Percentiles rank a stretch among this genome's conserved stretches.
Conservation (phyloP, 2,113 vertebrate species). For the Mormyrus lacerda region DNA sequence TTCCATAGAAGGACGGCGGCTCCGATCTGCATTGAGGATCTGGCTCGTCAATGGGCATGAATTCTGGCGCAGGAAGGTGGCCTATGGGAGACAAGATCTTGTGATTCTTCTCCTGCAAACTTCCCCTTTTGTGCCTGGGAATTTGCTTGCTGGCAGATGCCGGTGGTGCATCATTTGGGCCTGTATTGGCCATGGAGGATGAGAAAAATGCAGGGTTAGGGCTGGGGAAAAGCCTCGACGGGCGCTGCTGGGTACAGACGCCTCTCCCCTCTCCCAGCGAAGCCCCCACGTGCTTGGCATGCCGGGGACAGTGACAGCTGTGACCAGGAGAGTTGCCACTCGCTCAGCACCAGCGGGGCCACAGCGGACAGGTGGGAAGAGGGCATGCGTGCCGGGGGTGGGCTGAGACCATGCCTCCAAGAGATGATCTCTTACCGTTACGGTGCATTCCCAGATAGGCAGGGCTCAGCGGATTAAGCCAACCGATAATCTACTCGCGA, state of each 20-base stretch:
- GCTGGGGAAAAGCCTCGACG: constrained; percentile 19
- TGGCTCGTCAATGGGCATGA: background rate
- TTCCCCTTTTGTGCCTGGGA: background rate
- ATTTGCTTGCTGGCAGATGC: constrained; percentile 39
- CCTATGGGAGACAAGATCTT: background rate
- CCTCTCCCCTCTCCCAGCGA: constrained; percentile 30
- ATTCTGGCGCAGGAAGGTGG: constrained; percentile 24
- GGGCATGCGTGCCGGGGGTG: background rate
- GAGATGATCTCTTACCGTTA: constrained; percentile 37
- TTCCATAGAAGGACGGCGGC: constrained; percentile 23
- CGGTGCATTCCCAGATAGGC: constrained; percentile 43
- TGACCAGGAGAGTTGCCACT: constrained; percentile 31
- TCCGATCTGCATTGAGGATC: background rate
- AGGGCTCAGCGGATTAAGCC: constrained; percentile 32
- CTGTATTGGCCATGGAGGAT: background rate
- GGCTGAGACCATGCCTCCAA: constrained; percentile 16
- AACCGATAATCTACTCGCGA: constrained; percentile 29
- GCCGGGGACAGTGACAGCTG: constrained; percentile 53
- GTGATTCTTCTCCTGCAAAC: background rate
- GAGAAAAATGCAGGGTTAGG: background rate
- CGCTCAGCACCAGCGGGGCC: constrained; percentile 21
- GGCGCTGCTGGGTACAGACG: background rate
- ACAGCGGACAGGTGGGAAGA: constrained; percentile 18
- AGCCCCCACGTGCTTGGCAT: constrained; percentile 41
- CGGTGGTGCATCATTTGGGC: constrained; percentile 17